Percentiles rank a stretch among this genome's conserved stretches.
phyloP scores from a whole-genome alignment of 2,797 vertebrate species.

The Acipenser ruthenus region DNA sequence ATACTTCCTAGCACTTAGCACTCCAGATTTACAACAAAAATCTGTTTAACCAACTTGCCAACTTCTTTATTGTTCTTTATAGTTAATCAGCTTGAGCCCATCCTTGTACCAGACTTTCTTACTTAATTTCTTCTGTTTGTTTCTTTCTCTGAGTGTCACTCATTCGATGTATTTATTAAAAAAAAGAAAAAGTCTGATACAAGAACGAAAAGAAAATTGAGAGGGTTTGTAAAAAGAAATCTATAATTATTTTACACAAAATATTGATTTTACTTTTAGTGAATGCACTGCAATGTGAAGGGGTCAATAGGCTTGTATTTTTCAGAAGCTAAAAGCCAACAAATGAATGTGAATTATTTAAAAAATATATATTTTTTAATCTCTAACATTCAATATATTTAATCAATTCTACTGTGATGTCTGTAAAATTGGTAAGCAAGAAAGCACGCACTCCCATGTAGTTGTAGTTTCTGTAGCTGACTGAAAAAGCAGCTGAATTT shows the following conservation, averaged over 20 bases:
- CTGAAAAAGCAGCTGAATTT: too few relatives aligned
- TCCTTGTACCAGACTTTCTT: too few relatives aligned
- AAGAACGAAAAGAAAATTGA: neutral
- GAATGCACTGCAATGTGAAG: neutral
- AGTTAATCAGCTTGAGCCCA: too few relatives aligned
- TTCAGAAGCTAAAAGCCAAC: neutral
- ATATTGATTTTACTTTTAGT: neutral
- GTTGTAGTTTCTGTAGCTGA: too few relatives aligned
- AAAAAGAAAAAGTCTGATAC: neutral
- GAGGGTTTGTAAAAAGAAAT: neutral
- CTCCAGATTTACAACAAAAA: too few relatives aligned
- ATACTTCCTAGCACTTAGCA: too few relatives aligned
- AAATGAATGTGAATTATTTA: neutral
- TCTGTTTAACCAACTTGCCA: too few relatives aligned
- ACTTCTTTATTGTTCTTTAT: too few relatives aligned
- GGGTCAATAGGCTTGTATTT: neutral
- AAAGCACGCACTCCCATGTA: too few relatives aligned
- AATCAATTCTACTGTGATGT: too few relatives aligned
- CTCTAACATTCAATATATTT: too few relatives aligned
- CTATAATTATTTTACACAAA: neutral
- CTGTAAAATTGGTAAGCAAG: too few relatives aligned
- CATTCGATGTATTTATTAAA: constrained; percentile 10
- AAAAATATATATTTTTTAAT: neutral
- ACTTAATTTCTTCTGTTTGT: neutral
- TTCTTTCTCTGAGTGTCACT: neutral